phyloP scores from a whole-genome alignment of 2,797 vertebrate species.

The Dendrocincla fuliginosa region DNA sequence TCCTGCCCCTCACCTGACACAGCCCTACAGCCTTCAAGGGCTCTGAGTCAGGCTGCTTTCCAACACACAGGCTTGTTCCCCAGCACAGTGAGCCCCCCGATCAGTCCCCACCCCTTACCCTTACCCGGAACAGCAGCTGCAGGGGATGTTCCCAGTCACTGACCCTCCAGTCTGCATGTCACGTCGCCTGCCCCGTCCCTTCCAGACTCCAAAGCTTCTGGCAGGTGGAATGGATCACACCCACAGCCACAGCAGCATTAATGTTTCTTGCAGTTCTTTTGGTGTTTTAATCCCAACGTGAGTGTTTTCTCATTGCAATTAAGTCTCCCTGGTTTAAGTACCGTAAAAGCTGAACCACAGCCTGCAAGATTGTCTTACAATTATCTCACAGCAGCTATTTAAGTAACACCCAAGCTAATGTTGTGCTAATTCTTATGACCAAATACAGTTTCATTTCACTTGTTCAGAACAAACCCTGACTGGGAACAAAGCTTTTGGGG shows the following conservation, averaged over 20 bases:
- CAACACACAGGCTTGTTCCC: accelerated
- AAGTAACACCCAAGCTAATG: constrained; percentile 59
- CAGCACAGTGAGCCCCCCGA: accelerated
- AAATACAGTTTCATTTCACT: constrained; percentile 68
- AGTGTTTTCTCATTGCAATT: constrained; percentile 37
- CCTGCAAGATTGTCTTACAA: constrained; percentile 17
- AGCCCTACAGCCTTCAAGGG: background rate
- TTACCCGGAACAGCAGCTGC: background rate
- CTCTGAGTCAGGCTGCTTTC: background rate
- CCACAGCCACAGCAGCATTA: background rate
- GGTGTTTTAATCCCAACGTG: background rate
- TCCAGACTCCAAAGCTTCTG: background rate
- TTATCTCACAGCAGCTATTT: constrained; percentile 63
- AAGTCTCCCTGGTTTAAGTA: background rate
- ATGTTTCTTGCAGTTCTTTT: background rate
- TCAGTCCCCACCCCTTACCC: background rate
- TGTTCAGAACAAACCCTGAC: constrained; percentile 68
- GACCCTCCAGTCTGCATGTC: background rate
- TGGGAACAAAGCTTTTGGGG: constrained; percentile 65
- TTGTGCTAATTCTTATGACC: constrained; percentile 61
- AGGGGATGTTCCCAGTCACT: background rate
- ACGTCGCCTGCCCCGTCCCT: accelerated
- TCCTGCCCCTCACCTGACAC: background rate
- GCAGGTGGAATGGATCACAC: background rate
- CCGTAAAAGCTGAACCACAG: background rate